phyloP scores from a whole-genome alignment of 1,140 invertebrate species.

The Cyclina sinensis region DNA sequence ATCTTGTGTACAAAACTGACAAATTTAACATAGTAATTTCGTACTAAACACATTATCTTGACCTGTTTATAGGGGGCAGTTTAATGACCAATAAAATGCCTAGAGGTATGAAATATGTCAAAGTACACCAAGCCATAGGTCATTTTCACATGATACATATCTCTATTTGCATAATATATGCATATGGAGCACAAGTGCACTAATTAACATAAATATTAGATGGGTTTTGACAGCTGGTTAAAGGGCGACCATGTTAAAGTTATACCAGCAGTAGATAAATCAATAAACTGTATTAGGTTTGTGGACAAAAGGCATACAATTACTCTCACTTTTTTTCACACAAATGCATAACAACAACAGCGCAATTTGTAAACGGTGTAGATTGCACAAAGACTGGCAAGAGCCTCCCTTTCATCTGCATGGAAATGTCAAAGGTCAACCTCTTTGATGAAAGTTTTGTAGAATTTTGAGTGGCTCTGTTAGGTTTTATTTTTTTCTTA shows the following conservation, averaged over 20 bases:
- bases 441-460: too few species aligned
- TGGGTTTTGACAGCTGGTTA: not conserved
- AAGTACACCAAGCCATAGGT: slow-evolving; percentile 19
- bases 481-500: too few species aligned
- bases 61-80: slow-evolving; percentile 19
- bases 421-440: too few species aligned
- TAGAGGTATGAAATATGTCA: slow-evolving; percentile 20
- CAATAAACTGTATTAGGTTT: not conserved
- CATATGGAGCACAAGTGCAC: not conserved
- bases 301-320: not conserved
- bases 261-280: not conserved
- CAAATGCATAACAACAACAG: not conserved
- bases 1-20: slow-evolving; percentile 3
- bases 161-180: slow-evolving; percentile 44
- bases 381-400: too few species aligned
- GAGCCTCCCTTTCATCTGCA: too few species aligned
- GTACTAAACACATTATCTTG: slow-evolving; percentile 7
- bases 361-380: not conserved
- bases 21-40: not conserved
- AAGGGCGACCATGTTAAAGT: not conserved
- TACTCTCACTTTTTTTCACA: not conserved
- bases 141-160: slow-evolving; percentile 15
- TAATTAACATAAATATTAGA: slow-evolving; percentile 37
- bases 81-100: slow-evolving; percentile 42
- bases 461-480: too few species aligned